phyloP scores from a whole-genome alignment of 1,140 invertebrate genomes.

The Drosophila nigromelanica region DNA sequence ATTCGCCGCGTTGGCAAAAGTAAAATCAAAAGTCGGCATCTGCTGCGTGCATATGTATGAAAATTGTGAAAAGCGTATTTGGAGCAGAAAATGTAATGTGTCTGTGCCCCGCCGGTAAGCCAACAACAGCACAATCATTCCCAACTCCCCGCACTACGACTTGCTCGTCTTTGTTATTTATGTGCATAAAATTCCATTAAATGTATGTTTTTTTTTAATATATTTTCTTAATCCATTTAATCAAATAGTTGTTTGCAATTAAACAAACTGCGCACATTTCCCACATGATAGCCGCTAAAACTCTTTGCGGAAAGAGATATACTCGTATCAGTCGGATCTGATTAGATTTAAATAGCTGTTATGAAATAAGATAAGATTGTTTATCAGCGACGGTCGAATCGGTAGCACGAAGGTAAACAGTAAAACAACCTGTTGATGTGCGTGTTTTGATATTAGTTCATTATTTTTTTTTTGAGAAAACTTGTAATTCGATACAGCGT shows the following conservation, averaged over 20 bases:
- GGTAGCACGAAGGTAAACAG: neutral
- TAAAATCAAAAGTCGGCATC: slow-evolving; percentile 63
- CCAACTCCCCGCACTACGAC: neutral
- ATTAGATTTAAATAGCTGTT: slow-evolving; percentile 19
- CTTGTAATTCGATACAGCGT: neutral
- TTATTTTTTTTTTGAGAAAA: neutral
- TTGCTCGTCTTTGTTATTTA: slow-evolving; percentile 29
- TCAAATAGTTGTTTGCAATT: slow-evolving; percentile 28
- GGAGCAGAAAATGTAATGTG: slow-evolving; percentile 79
- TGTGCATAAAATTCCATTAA: slow-evolving; percentile 46
- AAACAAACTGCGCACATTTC: slow-evolving; percentile 22
- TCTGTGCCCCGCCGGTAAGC: slow-evolving; percentile 41
- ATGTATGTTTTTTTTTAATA: slow-evolving; percentile 5
- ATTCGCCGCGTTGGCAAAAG: slow-evolving; percentile 70
- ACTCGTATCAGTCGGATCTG: neutral
- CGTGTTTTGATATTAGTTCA: neutral
- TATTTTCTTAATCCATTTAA: neutral
- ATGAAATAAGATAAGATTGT: slow-evolving; percentile 39
- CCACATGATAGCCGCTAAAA: slow-evolving; percentile 22
- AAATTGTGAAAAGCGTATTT: slow-evolving; percentile 81
- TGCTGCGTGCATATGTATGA: slow-evolving; percentile 39
- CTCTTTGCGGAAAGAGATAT: neutral
- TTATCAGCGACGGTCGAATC: neutral
- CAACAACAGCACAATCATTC: neutral
- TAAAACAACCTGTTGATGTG: slow-evolving; percentile 1